Evolutionary conservation across 2,113 vertebrate species (phyloP).

Genomic region (Syrmaticus mikado): DNA sequence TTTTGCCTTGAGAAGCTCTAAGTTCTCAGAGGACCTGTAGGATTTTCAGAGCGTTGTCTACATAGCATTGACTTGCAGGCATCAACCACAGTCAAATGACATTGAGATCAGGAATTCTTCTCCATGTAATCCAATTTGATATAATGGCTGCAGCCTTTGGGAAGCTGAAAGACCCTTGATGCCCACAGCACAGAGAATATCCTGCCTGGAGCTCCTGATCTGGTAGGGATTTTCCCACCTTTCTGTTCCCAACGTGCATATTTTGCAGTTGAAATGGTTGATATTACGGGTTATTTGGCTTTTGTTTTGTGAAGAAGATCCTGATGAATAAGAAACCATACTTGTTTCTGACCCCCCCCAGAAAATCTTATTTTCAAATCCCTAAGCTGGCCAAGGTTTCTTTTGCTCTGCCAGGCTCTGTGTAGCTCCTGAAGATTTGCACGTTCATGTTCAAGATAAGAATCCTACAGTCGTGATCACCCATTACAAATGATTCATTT

Average conservation of each 20-base stretch:
- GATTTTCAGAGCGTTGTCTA: slow-evolving; percentile 15
- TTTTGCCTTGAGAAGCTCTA: slow-evolving; percentile 61
- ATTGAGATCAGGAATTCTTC: slow-evolving; percentile 23
- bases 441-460: not conserved
- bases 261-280: not conserved
- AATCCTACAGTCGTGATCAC: slow-evolving; percentile 1
- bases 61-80: not conserved
- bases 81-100: not conserved
- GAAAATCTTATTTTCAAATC: not conserved
- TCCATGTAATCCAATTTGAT: slow-evolving; percentile 53
- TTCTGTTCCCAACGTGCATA: not conserved
- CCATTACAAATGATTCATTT: slow-evolving; percentile 40
- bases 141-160: not conserved
- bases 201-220: not conserved
- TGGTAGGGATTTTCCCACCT: slow-evolving; percentile 25
- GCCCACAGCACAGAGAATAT: not conserved
- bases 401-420: not conserved
- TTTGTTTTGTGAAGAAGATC: not conserved
- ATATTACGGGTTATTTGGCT: not conserved
- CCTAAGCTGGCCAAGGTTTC: not conserved
- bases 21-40: slow-evolving; percentile 57
- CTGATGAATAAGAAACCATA: not conserved
- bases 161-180: slow-evolving; percentile 17
- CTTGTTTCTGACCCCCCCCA: not conserved
- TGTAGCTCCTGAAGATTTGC: slow-evolving; percentile 8